Conservation (phyloP, 2,888 invertebrate species). For the Arrhopalites spinosus region DNA sequence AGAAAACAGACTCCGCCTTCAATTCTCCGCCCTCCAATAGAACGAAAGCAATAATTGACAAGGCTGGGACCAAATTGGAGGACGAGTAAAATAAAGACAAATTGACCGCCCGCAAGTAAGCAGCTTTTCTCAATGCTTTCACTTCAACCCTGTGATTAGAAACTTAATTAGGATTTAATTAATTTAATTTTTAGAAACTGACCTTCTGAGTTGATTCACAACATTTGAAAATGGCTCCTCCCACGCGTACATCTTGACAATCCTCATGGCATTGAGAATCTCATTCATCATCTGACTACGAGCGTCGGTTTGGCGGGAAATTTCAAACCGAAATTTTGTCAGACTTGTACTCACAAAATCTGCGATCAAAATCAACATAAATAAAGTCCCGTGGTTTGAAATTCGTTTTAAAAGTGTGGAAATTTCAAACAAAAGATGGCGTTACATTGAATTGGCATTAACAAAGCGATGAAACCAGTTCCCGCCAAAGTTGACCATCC, state of each 20-base stretch:
- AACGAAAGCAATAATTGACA: conserved; percentile 69
- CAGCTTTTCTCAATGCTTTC: conserved; percentile 68
- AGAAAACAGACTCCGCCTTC: conserved; percentile 60
- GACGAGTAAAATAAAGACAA: conserved; percentile 73
- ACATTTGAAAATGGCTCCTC: conserved; percentile 62
- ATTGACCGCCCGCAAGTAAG: conserved; percentile 68
- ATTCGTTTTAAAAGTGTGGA: background rate
- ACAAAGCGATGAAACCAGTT: conserved; percentile 75
- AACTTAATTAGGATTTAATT: too few species aligned
- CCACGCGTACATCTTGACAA: conserved; percentile 69
- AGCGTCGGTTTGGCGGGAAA: conserved; percentile 84
- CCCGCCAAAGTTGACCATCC: conserved; percentile 75
- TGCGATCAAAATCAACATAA: too few species aligned
- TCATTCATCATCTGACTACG: conserved; percentile 93
- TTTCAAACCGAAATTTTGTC: conserved; percentile 70
- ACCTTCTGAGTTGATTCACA: conserved; percentile 22
- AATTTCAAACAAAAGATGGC: too few species aligned
- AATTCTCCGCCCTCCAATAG: background rate
- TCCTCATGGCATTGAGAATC: conserved; percentile 89
- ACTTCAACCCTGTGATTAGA: conserved; percentile 69
- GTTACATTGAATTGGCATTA: conserved; percentile 83
- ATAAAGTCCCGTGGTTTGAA: background rate
- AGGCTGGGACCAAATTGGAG: conserved; percentile 82
- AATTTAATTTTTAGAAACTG: too few species aligned
- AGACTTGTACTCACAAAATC: conserved; percentile 46